These are phyloP conservation scores for Stenotaenia linearis DNA, from an alignment of 2,888 invertebrate species.

Conservation along the genomic window DNA sequence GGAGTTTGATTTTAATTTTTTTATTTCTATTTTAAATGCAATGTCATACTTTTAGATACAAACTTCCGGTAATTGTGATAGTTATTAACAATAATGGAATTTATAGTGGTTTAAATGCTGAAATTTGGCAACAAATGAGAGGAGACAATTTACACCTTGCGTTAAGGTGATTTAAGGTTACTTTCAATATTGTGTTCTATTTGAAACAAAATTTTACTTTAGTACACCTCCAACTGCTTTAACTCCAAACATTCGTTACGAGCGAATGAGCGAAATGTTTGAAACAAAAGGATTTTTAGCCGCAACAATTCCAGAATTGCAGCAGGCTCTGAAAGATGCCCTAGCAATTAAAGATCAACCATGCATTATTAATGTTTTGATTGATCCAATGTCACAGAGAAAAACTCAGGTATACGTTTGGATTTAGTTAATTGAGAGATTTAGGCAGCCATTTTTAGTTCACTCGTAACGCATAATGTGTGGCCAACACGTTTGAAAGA, in stretches of 20 bases:
- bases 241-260: conserved; percentile 73
- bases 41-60: no score
- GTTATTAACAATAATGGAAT: conserved; percentile 96
- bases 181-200: neutral
- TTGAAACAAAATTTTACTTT: conserved; percentile 40
- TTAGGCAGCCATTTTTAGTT: no score
- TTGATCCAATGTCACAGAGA: conserved; percentile 78
- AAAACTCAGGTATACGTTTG: conserved; percentile 71
- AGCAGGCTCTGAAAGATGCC: conserved; percentile 61
- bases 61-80: conserved; percentile 76
- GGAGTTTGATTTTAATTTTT: neutral
- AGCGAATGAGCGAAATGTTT: conserved; percentile 83
- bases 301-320: conserved; percentile 68
- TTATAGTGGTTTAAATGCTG: conserved; percentile 75
- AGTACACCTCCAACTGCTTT: conserved; percentile 82
- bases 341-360: conserved; percentile 66
- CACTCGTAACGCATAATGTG: no score
- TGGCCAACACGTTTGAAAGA: no score
- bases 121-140: conserved; percentile 61
- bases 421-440: no score
- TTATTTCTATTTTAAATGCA: neutral
- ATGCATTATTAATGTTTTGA: conserved; percentile 83
- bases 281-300: conserved; percentile 74
- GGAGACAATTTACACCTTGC: conserved; percentile 65
- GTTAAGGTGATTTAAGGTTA: conserved; percentile 58